Conservation (phyloP, 2,888 invertebrate species). For the Spodoptera exigua region DNA sequence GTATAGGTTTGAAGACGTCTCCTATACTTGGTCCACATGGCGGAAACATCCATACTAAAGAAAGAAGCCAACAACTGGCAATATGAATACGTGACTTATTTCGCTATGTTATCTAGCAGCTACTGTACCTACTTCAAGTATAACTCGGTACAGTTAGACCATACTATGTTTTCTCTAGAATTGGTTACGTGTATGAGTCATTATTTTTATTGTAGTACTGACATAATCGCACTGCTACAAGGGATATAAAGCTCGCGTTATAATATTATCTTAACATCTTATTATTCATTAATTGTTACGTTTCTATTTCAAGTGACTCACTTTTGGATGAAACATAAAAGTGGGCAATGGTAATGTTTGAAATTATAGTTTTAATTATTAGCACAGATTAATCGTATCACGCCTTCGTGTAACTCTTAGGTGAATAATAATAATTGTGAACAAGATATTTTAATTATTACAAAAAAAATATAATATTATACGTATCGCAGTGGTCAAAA, state of each 20-base stretch:
- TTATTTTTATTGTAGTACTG: conserved; percentile 54
- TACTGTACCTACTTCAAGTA: conserved; percentile 36
- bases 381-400: background rate
- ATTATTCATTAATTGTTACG: conserved; percentile 8
- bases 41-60: no score
- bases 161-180: conserved; percentile 37
- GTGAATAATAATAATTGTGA: no score
- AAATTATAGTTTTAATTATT: conserved; percentile 1
- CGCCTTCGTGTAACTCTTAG: no score
- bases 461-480: no score
- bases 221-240: conserved; percentile 48
- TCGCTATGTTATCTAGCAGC: conserved; percentile 8
- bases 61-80: no score
- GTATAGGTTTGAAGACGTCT: no score
- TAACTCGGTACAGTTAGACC: conserved; percentile 19
- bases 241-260: conserved; percentile 39
- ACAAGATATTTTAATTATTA: no score
- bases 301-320: conserved; percentile 21
- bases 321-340: background rate
- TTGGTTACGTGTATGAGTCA: conserved; percentile 53
- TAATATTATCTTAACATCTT: conserved; percentile 21
- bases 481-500: no score
- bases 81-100: no score
- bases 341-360: background rate
- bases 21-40: no score